Conservation (phyloP, 2,113 vertebrate species). For the Dasyprocta punctata region DNA sequence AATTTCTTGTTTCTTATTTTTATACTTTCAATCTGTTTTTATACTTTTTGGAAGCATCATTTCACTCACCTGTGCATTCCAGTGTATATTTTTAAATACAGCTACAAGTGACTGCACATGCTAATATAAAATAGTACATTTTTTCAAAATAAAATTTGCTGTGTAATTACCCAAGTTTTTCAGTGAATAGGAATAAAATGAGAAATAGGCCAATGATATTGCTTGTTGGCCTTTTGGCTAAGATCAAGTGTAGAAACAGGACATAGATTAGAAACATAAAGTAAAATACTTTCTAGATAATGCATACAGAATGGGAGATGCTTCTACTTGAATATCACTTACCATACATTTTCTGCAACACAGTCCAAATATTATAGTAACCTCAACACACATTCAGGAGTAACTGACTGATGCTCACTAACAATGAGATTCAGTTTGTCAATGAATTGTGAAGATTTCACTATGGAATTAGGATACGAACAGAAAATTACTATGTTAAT, state of each 20-base stretch:
- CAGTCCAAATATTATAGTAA: neutral
- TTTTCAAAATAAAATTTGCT: conserved; percentile 27
- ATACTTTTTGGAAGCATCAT: neutral
- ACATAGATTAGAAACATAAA: neutral
- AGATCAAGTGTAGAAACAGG: neutral
- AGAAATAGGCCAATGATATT: neutral
- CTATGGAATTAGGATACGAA: neutral
- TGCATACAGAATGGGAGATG: neutral
- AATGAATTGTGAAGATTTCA: neutral
- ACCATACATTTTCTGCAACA: neutral
- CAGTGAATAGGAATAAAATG: neutral
- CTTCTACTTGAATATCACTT: neutral
- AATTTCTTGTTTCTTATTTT: conserved; percentile 44
- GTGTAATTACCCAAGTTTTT: neutral
- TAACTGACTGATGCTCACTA: neutral
- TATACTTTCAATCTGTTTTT: neutral
- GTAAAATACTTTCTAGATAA: conserved; percentile 14
- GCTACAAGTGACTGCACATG: neutral
- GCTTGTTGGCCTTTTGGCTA: neutral
- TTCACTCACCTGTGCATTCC: conserved; percentile 32
- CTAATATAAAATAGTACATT: neutral
- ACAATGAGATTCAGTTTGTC: neutral
- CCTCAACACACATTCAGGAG: conserved; percentile 2
- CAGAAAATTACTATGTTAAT: neutral
- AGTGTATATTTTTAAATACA: neutral